Evolutionary conservation across 1,140 invertebrate genomes (phyloP), one percentile per base, ranked within the genome.

Genomic region (Drosophila auraria): DNA sequence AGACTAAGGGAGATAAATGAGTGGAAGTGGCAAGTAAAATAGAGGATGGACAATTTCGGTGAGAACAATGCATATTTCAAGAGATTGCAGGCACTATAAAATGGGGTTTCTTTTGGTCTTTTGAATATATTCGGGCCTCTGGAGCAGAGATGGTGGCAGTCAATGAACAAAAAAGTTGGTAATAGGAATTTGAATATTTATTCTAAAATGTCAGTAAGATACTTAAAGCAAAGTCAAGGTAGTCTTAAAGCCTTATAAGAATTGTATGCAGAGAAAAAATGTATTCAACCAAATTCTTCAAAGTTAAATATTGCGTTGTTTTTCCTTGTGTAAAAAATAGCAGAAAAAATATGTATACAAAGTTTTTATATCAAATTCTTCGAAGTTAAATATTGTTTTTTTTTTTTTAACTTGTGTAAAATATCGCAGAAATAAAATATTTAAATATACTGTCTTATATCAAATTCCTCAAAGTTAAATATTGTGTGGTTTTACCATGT

Each of bases 1-100:
- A 60, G 73, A 17, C 56, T 17, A 50, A 20, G 47, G 75, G 61
- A 76, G 61, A 65, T 65, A 65, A 77, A 57, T 76, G 74, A 57
- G 75, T 47, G 14, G 45, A 72, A 54, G 33, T 27, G 53, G 53
- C 53, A 6, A 36, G 40, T 15, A 59, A 66, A 45, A 33, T 38
- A 47, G 25, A 20, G 36, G 15, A 59, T 42, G 44, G 44, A 45
- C n/a, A 14, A 36, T 23, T 30, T 12, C 23, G 27, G 1, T 5
- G 20, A 44, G 47, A 70, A 70, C 68, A 70, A 70, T 71, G 20
- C 33, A 69, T 14, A 36, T 20, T 38, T 50, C 17, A 40, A 7
- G 23, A 11, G 20, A 33, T 33, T 42, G n/a, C 8, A 9, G 27
- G 45, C 0, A 11, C 11, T 36, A 11, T 25, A n/a, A 27, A 17